Evolutionary conservation across 2,113 vertebrate species (phyloP), one percentile per base, ranked within the genome.

Genomic region (Porphyrio hochstetteri): DNA sequence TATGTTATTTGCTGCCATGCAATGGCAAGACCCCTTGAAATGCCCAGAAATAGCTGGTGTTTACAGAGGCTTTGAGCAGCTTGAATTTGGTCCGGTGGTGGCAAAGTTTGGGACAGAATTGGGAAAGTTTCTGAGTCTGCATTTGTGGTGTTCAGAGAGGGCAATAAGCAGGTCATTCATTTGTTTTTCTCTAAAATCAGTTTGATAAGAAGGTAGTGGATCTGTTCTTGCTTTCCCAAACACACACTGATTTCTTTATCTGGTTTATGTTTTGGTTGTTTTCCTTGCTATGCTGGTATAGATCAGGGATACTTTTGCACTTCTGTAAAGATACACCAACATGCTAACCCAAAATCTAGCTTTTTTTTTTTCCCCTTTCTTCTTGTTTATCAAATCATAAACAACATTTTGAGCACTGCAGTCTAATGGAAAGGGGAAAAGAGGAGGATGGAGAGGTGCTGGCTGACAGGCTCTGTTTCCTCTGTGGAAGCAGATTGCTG

Each of bases 1-100:
- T 92, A 93, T 67, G 69, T 95, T 61, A 95, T 91, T 92, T 96
- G 93, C 96, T 97, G 88, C 91, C 77, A 35, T 9, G 56, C 94
- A 83, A 78, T 94, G 67, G 69, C 64, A 59, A 55, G 84, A 91
- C 65, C 64, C 90, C 80, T 95, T 88, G 82, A 85, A 92, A 88
- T 86, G 82, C 82, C 59, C 78, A 52, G 69, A 57, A 96, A 82
- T 79, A 86, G 52, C 59, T 79, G 95, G 63, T 8, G 21, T 81
- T 88, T 74, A 25, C 17, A 4, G 59, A 86, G 88, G 68, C 78
- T 93, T 57, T 89, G 67, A 87, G 68, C 64, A 5, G 68, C 83
- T 80, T 85, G 89, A 92, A 42, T 69, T 67, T 48, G 16, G 70
- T 29, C 60, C 60, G 76, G 24, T 55, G 60, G 71, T 25, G 16